Conservation (phyloP, 1,140 invertebrate species). For the Venturia canescens region DNA sequence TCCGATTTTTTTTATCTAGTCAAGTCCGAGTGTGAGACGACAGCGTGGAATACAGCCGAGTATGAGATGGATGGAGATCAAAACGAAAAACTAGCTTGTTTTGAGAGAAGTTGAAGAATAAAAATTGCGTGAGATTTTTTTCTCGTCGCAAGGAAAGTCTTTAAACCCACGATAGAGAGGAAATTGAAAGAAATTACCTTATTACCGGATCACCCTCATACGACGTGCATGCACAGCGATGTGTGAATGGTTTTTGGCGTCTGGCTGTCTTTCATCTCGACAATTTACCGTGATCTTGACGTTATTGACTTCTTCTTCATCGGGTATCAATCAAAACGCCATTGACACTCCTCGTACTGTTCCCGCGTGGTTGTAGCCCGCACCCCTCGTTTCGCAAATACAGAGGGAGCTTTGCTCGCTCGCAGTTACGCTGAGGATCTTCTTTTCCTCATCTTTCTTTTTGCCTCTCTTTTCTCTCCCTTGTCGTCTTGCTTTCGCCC, state of each 20-base stretch:
- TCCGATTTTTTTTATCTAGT: too few relatives aligned
- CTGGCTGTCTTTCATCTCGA: conserved; percentile 48
- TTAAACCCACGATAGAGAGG: too few relatives aligned
- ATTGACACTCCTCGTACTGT: conserved; percentile 54
- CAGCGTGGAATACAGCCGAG: too few relatives aligned
- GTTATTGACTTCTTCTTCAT: conserved; percentile 65
- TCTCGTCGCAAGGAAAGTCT: neutral
- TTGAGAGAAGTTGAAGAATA: too few relatives aligned
- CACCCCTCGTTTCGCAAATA: conserved; percentile 51
- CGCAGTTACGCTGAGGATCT: conserved; percentile 44
- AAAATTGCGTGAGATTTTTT: neutral
- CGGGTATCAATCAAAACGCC: conserved; percentile 64
- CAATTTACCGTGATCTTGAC: conserved; percentile 54
- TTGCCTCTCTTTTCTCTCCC: neutral
- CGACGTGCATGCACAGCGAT: neutral
- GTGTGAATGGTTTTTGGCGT: conserved; percentile 14
- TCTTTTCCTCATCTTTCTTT: conserved; percentile 37
- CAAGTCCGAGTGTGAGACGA: too few relatives aligned
- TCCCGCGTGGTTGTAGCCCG: conserved; percentile 31
- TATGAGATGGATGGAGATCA: too few relatives aligned
- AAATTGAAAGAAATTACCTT: too few relatives aligned
- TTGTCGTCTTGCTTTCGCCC: neutral
- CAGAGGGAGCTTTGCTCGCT: conserved; percentile 45
- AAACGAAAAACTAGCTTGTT: too few relatives aligned
- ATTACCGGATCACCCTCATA: too few relatives aligned